These are phyloP conservation scores for Orthonychiurus folsomi DNA, from an alignment of 2,888 invertebrate genomes.

Conservation along the genomic window DNA sequence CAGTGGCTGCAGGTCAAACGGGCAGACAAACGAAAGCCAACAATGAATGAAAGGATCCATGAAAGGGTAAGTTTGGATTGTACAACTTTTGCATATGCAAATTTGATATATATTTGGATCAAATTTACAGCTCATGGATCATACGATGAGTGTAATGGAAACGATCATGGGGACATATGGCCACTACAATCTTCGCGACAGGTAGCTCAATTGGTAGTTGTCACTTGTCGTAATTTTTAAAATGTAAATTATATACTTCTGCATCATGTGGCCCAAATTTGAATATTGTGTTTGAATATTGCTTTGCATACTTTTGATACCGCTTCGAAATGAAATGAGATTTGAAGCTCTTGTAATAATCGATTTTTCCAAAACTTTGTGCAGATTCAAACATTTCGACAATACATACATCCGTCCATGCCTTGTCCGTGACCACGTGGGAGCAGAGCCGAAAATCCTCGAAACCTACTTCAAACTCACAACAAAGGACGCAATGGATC, in stretches of 20 bases:
- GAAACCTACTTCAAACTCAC: conserved; percentile 89
- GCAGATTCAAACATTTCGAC: conserved; percentile 89
- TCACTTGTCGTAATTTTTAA: too few species aligned
- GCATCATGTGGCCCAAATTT: too few species aligned
- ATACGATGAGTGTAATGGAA: conserved; percentile 93
- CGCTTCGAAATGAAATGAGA: too few species aligned
- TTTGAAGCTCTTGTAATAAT: conserved; percentile 7
- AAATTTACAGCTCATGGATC: conserved; percentile 67
- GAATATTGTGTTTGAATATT: too few species aligned
- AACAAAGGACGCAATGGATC: conserved; percentile 87
- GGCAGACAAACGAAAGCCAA: conserved; percentile 76
- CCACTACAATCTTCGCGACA: conserved; percentile 84
- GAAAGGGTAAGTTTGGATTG: conserved; percentile 52
- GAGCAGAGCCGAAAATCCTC: conserved; percentile 83
- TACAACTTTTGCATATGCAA: too few species aligned
- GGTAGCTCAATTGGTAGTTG: conserved; percentile 49
- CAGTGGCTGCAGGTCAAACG: conserved; percentile 87
- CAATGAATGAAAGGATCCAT: conserved; percentile 95
- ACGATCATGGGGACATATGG: conserved; percentile 92
- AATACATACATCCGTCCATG: conserved; percentile 85
- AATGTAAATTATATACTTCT: too few species aligned
- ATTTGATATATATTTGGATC: conserved; percentile 1
- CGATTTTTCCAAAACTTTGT: too few species aligned
- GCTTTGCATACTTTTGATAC: background rate
- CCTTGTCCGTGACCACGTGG: conserved; percentile 73